Conservation (phyloP, 2,113 vertebrate species). For the Pelecanus crispus region DNA sequence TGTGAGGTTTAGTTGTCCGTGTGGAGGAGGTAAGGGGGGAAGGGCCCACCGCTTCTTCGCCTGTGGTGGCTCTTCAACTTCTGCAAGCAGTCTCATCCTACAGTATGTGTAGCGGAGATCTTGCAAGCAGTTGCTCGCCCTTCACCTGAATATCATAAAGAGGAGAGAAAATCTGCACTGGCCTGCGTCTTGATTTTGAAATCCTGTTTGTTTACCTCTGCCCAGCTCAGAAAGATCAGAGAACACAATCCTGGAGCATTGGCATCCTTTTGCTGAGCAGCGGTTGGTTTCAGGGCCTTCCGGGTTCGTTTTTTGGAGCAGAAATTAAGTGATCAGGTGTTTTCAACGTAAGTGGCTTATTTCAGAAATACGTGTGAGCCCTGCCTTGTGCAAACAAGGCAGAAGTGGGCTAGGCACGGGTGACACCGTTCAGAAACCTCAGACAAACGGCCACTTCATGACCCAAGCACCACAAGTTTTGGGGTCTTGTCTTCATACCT, state of each 20-base stretch:
- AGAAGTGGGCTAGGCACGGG: rapidly evolving
- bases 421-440: neutral
- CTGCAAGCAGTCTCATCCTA: neutral
- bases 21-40: neutral
- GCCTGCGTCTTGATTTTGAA: neutral
- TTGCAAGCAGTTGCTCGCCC: neutral
- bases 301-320: neutral
- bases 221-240: neutral
- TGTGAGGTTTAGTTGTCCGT: neutral
- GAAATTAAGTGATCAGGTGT: neutral
- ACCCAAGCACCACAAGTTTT: neutral
- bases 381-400: neutral
- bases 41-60: constrained; percentile 3
- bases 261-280: neutral
- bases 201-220: neutral
- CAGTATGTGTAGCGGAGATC: neutral
- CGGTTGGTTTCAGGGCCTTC: neutral
- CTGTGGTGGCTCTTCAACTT: neutral
- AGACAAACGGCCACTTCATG: neutral
- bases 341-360: neutral
- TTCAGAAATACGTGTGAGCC: neutral
- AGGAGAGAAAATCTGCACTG: neutral
- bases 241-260: neutral
- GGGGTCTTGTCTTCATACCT: neutral
- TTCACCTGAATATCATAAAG: neutral